Conservation (phyloP, 2,888 invertebrate species). For the Dryobotodes eremita region DNA sequence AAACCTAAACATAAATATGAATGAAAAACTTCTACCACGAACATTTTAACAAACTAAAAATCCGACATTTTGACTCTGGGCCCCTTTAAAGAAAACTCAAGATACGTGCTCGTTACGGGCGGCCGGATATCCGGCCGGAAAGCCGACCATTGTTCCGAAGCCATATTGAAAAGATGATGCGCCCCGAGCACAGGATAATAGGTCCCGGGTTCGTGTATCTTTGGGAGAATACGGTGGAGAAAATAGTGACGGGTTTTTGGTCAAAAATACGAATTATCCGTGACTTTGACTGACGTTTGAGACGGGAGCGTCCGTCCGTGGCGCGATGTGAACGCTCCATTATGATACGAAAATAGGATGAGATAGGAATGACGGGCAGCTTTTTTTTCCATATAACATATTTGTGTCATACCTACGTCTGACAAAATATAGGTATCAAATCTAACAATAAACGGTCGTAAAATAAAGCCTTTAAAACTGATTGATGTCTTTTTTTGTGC, state of each 20-base stretch:
- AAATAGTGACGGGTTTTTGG: slow-evolving; percentile 74
- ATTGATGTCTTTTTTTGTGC: slow-evolving; percentile 58
- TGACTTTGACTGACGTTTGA: slow-evolving; percentile 62
- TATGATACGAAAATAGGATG: slow-evolving; percentile 44
- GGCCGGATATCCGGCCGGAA: slow-evolving; percentile 85
- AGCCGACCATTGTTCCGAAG: slow-evolving; percentile 83
- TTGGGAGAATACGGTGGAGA: slow-evolving; percentile 69
- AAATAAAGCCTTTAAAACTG: neutral
- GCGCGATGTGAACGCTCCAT: slow-evolving; percentile 35
- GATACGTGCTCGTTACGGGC: slow-evolving; percentile 83
- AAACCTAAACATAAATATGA: slow-evolving; percentile 23
- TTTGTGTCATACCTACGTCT: slow-evolving; percentile 27
- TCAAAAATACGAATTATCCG: slow-evolving; percentile 64
- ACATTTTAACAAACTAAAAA: slow-evolving; percentile 57
- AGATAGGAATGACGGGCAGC: slow-evolving; percentile 40
- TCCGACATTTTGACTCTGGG: slow-evolving; percentile 59
- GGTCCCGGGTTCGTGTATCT: slow-evolving; percentile 70
- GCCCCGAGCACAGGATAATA: slow-evolving; percentile 82
- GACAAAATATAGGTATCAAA: slow-evolving; percentile 15
- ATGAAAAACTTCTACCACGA: slow-evolving; percentile 5
- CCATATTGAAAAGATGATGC: slow-evolving; percentile 89
- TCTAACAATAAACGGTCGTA: neutral
- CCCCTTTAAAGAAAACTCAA: slow-evolving; percentile 76
- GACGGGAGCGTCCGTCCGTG: slow-evolving; percentile 39
- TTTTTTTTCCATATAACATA: slow-evolving; percentile 16